Percentiles rank a stretch among this genome's conserved stretches.
These are phyloP conservation scores for Paracanthobrama guichenoti DNA, from an alignment of 2,113 vertebrate genomes.

Conservation along the genomic window DNA sequence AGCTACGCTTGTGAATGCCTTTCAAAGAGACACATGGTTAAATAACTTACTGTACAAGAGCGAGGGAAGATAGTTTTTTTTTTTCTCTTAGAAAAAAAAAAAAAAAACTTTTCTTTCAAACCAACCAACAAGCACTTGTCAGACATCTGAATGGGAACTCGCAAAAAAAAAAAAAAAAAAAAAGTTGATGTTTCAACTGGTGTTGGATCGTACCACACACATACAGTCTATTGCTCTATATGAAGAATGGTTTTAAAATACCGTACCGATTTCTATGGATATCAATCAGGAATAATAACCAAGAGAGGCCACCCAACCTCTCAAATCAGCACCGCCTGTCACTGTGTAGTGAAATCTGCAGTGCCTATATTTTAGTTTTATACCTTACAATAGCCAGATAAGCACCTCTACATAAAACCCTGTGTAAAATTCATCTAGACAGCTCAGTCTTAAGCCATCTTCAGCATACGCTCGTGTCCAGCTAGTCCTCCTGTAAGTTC, in stretches of 20 bases:
- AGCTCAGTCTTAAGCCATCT: slow-evolving; percentile 58
- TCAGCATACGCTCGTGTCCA: slow-evolving; percentile 55
- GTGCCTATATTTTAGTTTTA: slow-evolving; percentile 75
- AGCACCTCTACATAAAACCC: slow-evolving; percentile 71
- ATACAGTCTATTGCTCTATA: slow-evolving; percentile 36
- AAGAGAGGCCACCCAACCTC: slow-evolving; percentile 56
- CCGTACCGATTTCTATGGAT: slow-evolving; percentile 58
- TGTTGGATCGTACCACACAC: slow-evolving; percentile 49
- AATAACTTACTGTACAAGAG: slow-evolving; percentile 78
- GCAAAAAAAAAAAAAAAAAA: slow-evolving; percentile 18
- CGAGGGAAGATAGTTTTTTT: slow-evolving; percentile 35
- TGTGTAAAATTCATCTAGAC: slow-evolving; percentile 64
- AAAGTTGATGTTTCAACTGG: too few relatives aligned
- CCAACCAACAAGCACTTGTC: slow-evolving; percentile 37
- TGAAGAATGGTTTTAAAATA: slow-evolving; percentile 48
- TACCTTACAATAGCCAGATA: slow-evolving; percentile 60
- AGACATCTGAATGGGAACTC: slow-evolving; percentile 45
- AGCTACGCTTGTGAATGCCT: slow-evolving; percentile 64
- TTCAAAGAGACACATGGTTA: slow-evolving; percentile 67
- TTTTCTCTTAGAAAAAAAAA: neutral
- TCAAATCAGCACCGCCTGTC: slow-evolving; percentile 57
- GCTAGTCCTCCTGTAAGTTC: slow-evolving; percentile 49
- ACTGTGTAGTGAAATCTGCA: slow-evolving; percentile 62
- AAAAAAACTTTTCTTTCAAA: neutral
- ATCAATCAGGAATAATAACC: slow-evolving; percentile 40